Conservation (phyloP, 2,797 vertebrate genomes). For the Ptychadena robeensis region DNA sequence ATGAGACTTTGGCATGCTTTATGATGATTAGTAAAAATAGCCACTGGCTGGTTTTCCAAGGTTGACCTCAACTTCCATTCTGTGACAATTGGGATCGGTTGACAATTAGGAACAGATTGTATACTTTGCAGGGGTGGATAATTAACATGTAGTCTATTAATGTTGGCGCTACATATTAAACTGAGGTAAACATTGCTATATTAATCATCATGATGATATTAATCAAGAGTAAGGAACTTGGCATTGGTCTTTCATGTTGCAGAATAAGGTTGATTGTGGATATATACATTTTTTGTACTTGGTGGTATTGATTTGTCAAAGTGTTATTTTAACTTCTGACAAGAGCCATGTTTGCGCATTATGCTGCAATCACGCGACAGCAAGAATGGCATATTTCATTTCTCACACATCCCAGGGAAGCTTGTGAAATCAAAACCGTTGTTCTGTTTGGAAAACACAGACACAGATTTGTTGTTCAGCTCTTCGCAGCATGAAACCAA, state of each 20-base stretch:
- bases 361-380: not conserved
- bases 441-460: slow-evolving; percentile 48
- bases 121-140: not conserved
- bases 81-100: too few species aligned
- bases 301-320: not conserved
- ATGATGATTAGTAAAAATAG: too few species aligned
- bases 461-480: slow-evolving; percentile 48
- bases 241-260: not conserved
- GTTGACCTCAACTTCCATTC: too few species aligned
- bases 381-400: slow-evolving; percentile 17
- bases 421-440: slow-evolving; percentile 46
- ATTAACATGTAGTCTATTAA: not conserved
- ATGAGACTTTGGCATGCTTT: too few species aligned
- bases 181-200: not conserved
- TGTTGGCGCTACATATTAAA: not conserved
- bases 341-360: not conserved
- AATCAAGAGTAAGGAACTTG: not conserved
- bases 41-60: too few species aligned
- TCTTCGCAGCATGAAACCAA: slow-evolving; percentile 42
- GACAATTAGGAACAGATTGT: too few species aligned
- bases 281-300: not conserved
- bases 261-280: not conserved
- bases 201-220: too few species aligned
- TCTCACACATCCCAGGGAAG: slow-evolving; percentile 17
- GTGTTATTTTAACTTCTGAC: slow-evolving; percentile 8